Percentiles rank a stretch among this genome's conserved stretches.
Evolutionary conservation across 2,888 invertebrate genomes (phyloP).

Genomic region (Gari tellinella): DNA sequence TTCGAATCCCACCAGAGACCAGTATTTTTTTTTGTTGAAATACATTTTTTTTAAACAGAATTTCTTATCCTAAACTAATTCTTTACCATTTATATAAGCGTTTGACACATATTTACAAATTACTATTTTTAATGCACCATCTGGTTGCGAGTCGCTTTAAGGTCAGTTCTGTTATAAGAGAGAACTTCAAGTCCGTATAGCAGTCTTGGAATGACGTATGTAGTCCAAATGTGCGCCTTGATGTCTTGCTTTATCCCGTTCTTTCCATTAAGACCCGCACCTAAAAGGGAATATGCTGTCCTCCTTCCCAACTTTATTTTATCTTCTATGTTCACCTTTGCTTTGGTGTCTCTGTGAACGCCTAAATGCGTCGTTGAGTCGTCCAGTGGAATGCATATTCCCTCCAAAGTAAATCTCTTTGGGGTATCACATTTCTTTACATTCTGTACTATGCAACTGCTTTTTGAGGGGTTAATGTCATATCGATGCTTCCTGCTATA

Average conservation of each 20-base stretch:
- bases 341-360: not conserved
- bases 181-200: not conserved
- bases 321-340: not conserved
- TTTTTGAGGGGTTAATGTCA: constrained; percentile 2
- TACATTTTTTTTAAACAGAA: too few species aligned
- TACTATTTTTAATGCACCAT: too few species aligned
- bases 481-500: constrained; percentile 3
- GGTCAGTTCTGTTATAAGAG: not conserved
- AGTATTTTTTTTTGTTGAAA: too few species aligned
- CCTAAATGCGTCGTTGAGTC: not conserved
- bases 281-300: not conserved
- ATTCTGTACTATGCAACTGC: not conserved
- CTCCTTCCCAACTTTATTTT: constrained; percentile 2
- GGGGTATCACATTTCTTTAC: not conserved
- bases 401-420: not conserved
- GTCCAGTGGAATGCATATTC: not conserved
- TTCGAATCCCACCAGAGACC: too few species aligned
- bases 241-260: not conserved
- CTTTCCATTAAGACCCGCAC: constrained; percentile 13
- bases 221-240: not conserved
- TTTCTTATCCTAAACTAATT: too few species aligned
- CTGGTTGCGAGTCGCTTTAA: too few species aligned
- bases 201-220: not conserved
- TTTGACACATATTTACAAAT: too few species aligned
- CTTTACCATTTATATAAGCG: too few species aligned